Evolutionary conservation across 2,113 vertebrate genomes (phyloP).

Genomic region (Apistogramma diplotaenia): DNA sequence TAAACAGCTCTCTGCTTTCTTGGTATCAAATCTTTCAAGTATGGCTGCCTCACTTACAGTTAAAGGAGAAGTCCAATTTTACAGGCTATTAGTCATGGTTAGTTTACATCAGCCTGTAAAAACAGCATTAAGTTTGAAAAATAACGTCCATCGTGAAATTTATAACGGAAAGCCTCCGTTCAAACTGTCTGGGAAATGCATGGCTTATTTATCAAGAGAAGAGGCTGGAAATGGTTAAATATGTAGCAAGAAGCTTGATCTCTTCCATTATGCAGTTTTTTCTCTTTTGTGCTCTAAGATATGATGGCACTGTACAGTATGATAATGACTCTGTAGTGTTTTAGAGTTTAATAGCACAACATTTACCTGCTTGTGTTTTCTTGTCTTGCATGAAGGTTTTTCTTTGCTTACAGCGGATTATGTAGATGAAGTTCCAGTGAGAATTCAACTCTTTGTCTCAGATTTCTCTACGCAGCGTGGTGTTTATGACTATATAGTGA

Average conservation of each 20-base stretch:
- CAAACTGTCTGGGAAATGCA: background rate
- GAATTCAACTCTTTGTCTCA: conserved; percentile 31
- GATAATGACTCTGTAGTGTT: conserved; percentile 49
- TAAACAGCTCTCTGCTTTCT: background rate
- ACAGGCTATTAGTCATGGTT: background rate
- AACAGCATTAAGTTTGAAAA: background rate
- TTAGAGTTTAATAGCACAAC: background rate
- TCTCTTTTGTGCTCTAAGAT: background rate
- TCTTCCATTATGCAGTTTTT: background rate
- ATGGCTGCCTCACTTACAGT: background rate
- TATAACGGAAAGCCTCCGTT: background rate
- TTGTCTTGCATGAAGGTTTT: conserved; percentile 34
- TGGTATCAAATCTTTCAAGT: background rate
- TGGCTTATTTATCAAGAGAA: background rate
- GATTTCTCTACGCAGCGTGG: conserved; percentile 1
- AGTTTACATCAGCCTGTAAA: background rate
- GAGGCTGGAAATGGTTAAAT: background rate
- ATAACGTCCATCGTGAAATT: background rate
- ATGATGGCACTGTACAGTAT: background rate
- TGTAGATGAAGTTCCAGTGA: conserved; percentile 42
- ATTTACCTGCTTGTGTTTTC: conserved; percentile 43
- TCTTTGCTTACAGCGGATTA: conserved; percentile 44
- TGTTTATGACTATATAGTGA: background rate
- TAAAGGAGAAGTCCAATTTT: background rate
- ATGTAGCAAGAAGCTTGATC: background rate